Evolutionary conservation across 2,113 vertebrate species (phyloP).

Genomic region (Gopherus flavomarginatus): DNA sequence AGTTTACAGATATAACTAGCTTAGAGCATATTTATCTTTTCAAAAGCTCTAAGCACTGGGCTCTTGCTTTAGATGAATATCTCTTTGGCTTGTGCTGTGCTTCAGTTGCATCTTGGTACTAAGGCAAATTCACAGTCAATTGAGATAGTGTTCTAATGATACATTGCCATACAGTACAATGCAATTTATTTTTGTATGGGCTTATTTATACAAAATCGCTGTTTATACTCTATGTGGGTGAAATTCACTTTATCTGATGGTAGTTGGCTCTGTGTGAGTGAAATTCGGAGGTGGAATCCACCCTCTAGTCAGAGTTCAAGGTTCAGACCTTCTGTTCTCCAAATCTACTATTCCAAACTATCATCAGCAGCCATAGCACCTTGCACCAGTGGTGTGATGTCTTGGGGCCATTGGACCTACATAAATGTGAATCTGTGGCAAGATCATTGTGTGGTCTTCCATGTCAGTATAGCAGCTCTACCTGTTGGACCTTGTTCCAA

Average conservation of each 20-base stretch:
- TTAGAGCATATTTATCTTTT: constrained; percentile 32
- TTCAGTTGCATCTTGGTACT: background rate
- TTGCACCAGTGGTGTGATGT: background rate
- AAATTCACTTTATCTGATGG: background rate
- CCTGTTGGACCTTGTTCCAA: background rate
- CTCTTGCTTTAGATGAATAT: background rate
- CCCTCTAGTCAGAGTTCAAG: background rate
- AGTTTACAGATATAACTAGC: constrained; percentile 33
- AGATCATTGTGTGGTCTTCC: background rate
- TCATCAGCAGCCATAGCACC: background rate
- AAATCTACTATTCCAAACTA: background rate
- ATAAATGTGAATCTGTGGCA: background rate
- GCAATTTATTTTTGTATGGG: background rate
- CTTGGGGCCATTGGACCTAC: background rate
- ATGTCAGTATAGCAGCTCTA: accelerated
- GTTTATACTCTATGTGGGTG: background rate
- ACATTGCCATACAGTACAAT: background rate
- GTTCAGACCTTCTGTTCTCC: background rate
- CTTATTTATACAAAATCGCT: background rate
- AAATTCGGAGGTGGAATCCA: background rate
- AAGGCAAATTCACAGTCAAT: background rate
- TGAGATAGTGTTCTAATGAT: background rate
- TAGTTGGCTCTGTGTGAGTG: background rate
- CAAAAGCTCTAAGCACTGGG: background rate
- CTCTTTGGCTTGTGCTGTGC: background rate